phyloP scores from a whole-genome alignment of 2,113 vertebrate genomes.

The Parus major region DNA sequence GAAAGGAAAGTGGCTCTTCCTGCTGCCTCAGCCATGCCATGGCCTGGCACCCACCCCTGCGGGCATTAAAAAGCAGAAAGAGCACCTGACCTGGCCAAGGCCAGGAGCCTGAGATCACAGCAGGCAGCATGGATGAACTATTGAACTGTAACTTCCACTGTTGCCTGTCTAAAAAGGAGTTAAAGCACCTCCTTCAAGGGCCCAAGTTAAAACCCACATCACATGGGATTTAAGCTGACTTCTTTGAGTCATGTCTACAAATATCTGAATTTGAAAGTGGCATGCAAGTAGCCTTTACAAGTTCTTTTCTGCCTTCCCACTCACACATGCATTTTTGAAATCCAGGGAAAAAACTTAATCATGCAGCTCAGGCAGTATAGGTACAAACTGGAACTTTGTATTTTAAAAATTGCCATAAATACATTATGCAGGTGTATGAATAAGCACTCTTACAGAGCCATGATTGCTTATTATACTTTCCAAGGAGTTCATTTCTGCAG shows the following conservation, averaged over 20 bases:
- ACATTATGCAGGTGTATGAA: not conserved
- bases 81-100: not conserved
- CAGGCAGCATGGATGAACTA: accelerated
- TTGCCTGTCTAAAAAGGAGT: not conserved
- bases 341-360: not conserved
- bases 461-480: conserved; percentile 25
- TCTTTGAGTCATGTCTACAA: not conserved
- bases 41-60: not conserved
- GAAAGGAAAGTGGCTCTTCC: not conserved
- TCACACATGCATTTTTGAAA: not conserved
- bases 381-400: not conserved
- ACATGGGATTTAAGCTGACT: not conserved
- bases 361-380: not conserved
- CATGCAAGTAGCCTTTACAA: not conserved
- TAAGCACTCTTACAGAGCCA: not conserved
- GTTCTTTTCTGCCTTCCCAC: not conserved
- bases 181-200: not conserved
- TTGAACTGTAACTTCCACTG: not conserved
- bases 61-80: not conserved
- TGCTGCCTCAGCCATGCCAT: accelerated
- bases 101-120: not conserved
- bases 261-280: not conserved
- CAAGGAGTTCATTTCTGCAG: not conserved
- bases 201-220: not conserved
- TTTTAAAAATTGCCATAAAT: conserved; percentile 3